Evolutionary conservation across 1,140 invertebrate species (phyloP), one percentile per base, ranked within the genome.

Genomic region (Drosophila gunungcola): DNA sequence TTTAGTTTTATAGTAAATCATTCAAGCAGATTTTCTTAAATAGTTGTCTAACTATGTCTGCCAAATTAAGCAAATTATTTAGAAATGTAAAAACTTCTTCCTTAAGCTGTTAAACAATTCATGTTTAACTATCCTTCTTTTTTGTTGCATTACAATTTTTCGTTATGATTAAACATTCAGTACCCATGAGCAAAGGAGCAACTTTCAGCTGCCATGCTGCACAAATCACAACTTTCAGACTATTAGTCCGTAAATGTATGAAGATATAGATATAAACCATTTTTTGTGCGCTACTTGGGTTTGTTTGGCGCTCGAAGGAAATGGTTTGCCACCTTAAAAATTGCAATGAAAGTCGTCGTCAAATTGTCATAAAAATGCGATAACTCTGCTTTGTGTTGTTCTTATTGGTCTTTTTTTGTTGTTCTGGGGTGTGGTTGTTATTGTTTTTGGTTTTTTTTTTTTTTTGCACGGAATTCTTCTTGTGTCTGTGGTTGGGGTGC

Each of bases 311-410:
- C 39, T 73, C 52, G 32, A 51, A 56, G 72, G 60, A 67, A 80
- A 83, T 73, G 65, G 53, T 58, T 69, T 46, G 67, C 85, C 80
- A 89, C 84, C 84, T 84, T 84, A 62, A 84, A 90, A 89, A 90
- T 67, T 78, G 84, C 84, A 85, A 89, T 89, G 84, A 90, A 89
- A 89, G 68, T 89, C 81, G 85, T 89, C 85, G 80, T 90, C 85
- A 89, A 90, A 89, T 89, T 89, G 84, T 90, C 85, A 89, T 89
- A 89, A 89, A 89, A 89, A 84, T 90, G 80, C 85, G 84, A 89
- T 89, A 89, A 89, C 84, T 89, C 84, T 89, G 80, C 82, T 88
- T 89, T 89, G 63, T 78, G 77, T 78, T 54, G 43, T 54, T 60
- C 10, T 48, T 62, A 12, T n/a, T 42, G 5, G 39, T 42, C 39